Evolutionary conservation across 2,888 invertebrate species (phyloP), one percentile per base, ranked within the genome.

Genomic region (Cloeon dipterum): DNA sequence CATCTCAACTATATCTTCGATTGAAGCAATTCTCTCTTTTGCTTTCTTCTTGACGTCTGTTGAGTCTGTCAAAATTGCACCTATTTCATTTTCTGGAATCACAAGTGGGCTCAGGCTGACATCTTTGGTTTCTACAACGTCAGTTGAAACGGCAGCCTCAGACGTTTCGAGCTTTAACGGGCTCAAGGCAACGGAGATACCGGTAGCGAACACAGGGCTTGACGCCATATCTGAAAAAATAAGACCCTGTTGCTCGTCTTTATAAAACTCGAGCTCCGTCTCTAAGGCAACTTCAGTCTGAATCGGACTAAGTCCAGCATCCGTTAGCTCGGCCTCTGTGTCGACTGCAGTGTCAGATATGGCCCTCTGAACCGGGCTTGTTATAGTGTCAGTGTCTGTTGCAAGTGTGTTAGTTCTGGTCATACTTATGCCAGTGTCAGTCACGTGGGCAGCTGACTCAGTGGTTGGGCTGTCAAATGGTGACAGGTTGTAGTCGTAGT

Each of bases 231-330:
- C 61, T 11, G 57, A 56, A 44, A 51, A 61, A 17, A 48, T 47
- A 13, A 44, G 33, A 26, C 39, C 42, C 8, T 51, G 48, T 5
- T 46, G 42, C 36, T 53, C 52, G 40, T 57, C 55, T 38, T 58
- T 55, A 35, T 55, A 49, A 40, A 53, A 50, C 16, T 29, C 29
- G 11, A 23, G 23, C 11, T 23, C 23, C 23, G 23, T 23, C 7
- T 8, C 7, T 8, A 23, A 23, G 11, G 55, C 44, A 44, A 64
- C 64, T 45, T 65, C 64, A 10, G 60, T 59, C 49, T 61, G 63
- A 32, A 66, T 65, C 3, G 65, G 65, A 47, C 64, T 65, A 35
- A 66, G 47, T 4, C 63, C 65, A 20, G 64, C 63, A 47, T 66
- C 65, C 2, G 65, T 65, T 21, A 63, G 49, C 49, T 66, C 65